These are phyloP conservation scores for Nomada ruficornis DNA, from an alignment of 2,888 invertebrate species.

Conservation along the genomic window DNA sequence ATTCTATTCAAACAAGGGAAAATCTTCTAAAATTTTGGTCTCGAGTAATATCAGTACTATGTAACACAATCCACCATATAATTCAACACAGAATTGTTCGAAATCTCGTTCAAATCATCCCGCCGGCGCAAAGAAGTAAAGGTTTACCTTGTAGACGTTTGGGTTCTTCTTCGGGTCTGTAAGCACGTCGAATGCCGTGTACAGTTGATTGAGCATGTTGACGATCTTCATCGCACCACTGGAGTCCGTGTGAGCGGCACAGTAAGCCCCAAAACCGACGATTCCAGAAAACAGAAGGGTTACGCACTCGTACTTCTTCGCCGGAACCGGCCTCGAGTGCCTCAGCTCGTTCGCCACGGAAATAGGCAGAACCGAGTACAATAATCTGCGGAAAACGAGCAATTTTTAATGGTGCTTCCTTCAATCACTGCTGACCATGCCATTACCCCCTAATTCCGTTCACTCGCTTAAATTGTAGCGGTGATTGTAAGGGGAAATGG, in stretches of 20 bases:
- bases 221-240: constrained; percentile 98
- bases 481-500: neutral
- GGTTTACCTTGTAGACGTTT: constrained; percentile 95
- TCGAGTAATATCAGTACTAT: too few relatives aligned
- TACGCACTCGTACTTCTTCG: constrained; percentile 94
- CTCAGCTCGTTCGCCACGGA: constrained; percentile 97
- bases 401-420: constrained; percentile 31
- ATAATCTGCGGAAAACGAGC: constrained; percentile 86
- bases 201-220: constrained; percentile 95
- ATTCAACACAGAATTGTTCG: neutral
- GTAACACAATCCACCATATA: too few relatives aligned
- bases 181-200: constrained; percentile 96
- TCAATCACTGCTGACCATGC: constrained; percentile 3
- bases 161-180: constrained; percentile 97
- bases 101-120: neutral
- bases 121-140: neutral
- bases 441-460: constrained; percentile 16
- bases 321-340: constrained; percentile 95
- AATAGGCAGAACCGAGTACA: constrained; percentile 97
- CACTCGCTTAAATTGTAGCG: neutral
- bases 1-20: too few relatives aligned
- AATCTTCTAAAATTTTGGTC: too few relatives aligned
- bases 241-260: constrained; percentile 95
- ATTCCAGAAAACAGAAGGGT: constrained; percentile 97
- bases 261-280: constrained; percentile 96